Evolutionary conservation across 2,888 invertebrate species (phyloP), one percentile per base, ranked within the genome.

Genomic region (Sesia bembeciformis): DNA sequence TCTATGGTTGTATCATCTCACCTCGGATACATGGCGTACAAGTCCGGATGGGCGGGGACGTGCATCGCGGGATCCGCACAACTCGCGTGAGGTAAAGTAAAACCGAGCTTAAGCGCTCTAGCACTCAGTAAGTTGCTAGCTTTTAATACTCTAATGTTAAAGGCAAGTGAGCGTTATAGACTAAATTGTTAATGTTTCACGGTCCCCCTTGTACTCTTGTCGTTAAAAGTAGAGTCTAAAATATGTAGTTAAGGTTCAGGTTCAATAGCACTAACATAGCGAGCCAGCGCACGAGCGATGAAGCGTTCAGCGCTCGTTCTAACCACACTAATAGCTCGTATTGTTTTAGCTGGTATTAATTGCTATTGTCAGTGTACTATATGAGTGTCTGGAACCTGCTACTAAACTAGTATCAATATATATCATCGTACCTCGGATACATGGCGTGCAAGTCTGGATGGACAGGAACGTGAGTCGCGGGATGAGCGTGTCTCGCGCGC

Each of bases 271-370:
- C 23, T 23, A 23, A 23, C 23, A 23, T 23, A 23, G 23, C 23
- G 2, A 23, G 23, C 23, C 2, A 23, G 23, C 23, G 23, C 23
- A 1, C 23, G 1, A 23, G 23, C 23, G 23, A 1, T 23, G 23
- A 23, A 23, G 23, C 23, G 23, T 23, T 23, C 23, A 23, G 23
- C 2, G 23, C 2, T 23, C 88, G 70, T 46, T 90, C 90, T 65
- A 89, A 81, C 8, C 89, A 89, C 46, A 90, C 86, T 61, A 90
- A 62, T 39, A 85, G 66, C 63, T 87, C 86, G 62, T 90, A 90
- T 55, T 90, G 88, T 58, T 90, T 90, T 0, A 90, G 90, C 59
- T 90, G 90, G 63, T 89, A 90, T 63, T 90, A 90, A 90, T 90
- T 3, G 86, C 87, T 68, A 90, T 84, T n/a, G 83, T 81, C 39